phyloP scores from a whole-genome alignment of 2,888 invertebrate genomes.

The Cephus runcator region DNA sequence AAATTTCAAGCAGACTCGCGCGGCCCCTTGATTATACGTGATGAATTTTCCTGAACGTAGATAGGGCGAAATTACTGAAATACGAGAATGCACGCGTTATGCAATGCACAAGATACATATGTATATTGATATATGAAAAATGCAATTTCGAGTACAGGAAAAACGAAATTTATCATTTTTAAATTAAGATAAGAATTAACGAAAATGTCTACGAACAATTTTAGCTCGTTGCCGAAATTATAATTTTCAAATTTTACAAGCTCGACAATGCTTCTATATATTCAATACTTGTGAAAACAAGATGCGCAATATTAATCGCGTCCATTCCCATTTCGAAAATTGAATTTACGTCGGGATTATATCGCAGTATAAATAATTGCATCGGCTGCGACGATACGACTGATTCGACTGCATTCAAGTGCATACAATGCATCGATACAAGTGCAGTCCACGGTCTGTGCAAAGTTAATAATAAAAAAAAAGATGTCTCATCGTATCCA shows the following conservation, averaged over 20 bases:
- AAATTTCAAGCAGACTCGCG: slow-evolving; percentile 18
- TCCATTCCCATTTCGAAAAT: background rate
- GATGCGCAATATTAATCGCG: background rate
- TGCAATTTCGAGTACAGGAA: no score
- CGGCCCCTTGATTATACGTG: slow-evolving; percentile 6
- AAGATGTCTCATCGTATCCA: background rate
- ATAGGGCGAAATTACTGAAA: no score
- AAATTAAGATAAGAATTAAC: no score
- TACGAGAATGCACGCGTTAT: no score
- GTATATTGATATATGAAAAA: no score
- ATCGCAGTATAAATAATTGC: background rate
- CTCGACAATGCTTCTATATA: background rate
- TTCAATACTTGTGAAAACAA: background rate
- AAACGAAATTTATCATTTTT: no score
- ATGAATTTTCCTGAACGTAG: background rate
- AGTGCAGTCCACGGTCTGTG: background rate
- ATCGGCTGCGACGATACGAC: background rate
- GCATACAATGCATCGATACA: background rate
- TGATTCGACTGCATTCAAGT: background rate
- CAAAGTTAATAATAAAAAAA: background rate
- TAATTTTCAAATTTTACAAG: background rate
- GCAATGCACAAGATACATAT: no score
- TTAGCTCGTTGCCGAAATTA: no score
- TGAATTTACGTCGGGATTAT: background rate
- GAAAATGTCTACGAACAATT: no score